These are phyloP conservation scores for Antheraea yamamai DNA, from an alignment of 2,888 invertebrate species.

Conservation along the genomic window DNA sequence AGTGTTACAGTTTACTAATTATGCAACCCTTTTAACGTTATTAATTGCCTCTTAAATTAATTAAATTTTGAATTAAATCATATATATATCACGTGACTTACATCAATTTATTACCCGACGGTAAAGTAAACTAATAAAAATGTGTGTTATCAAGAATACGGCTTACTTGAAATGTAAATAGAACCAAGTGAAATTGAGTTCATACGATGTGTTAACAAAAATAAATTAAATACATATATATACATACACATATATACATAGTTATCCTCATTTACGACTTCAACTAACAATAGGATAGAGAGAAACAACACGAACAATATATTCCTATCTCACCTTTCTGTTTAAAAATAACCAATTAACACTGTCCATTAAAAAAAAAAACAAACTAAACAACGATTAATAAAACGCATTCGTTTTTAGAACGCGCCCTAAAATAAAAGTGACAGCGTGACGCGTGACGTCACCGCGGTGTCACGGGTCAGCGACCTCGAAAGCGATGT, in stretches of 20 bases:
- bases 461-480: constrained; percentile 62
- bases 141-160: not conserved
- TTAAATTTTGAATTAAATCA: no score
- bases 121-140: not conserved
- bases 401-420: constrained; percentile 39
- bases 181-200: not conserved
- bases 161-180: not conserved
- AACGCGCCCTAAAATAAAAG: constrained; percentile 67
- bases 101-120: no score
- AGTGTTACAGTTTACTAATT: not conserved
- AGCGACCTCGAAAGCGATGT: constrained; percentile 42
- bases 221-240: not conserved
- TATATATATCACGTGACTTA: no score
- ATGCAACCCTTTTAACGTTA: no score
- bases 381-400: constrained; percentile 17
- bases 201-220: not conserved
- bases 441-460: constrained; percentile 59
- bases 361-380: constrained; percentile 21
- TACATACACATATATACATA: no score
- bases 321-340: not conserved
- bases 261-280: not conserved
- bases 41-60: no score
- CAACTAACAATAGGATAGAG: not conserved
- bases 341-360: constrained; percentile 34
- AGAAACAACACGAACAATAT: not conserved